These are phyloP conservation scores for Cercocebus atys DNA, from an alignment of 2,113 vertebrate genomes.

Conservation along the genomic window DNA sequence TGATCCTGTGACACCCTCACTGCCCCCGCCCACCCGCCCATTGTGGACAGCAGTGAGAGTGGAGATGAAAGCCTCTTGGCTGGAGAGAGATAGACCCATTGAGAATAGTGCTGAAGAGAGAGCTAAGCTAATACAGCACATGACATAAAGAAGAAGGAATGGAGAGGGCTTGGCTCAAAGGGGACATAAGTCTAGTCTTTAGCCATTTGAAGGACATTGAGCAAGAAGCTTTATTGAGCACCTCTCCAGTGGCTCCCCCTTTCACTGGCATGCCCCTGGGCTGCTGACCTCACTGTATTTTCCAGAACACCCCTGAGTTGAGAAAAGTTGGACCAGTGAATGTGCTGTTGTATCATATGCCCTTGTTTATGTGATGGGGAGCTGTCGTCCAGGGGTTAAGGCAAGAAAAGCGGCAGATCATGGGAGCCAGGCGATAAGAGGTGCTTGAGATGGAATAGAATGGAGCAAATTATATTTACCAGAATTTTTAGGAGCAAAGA, in stretches of 20 bases:
- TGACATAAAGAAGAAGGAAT: rapidly evolving
- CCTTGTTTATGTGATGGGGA: neutral
- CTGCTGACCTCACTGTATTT: neutral
- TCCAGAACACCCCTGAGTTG: neutral
- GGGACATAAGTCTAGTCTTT: rapidly evolving
- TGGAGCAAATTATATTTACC: too few species aligned
- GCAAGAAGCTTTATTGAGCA: neutral
- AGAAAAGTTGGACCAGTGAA: neutral
- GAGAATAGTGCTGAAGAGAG: neutral
- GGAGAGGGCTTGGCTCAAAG: neutral
- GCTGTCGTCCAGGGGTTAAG: neutral
- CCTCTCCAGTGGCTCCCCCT: neutral
- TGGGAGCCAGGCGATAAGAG: neutral
- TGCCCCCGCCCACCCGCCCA: rapidly evolving
- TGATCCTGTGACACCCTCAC: neutral
- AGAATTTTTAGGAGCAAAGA: neutral
- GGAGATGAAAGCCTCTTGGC: neutral
- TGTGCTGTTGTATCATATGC: neutral
- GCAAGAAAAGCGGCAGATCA: neutral
- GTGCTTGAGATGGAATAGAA: neutral
- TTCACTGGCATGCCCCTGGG: neutral
- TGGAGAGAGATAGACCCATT: neutral
- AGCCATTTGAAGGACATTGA: neutral
- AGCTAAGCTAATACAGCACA: neutral
- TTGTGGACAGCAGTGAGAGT: neutral